These are phyloP conservation scores for Oryzias melastigma DNA, from an alignment of 2,113 vertebrate genomes.

Conservation along the genomic window DNA sequence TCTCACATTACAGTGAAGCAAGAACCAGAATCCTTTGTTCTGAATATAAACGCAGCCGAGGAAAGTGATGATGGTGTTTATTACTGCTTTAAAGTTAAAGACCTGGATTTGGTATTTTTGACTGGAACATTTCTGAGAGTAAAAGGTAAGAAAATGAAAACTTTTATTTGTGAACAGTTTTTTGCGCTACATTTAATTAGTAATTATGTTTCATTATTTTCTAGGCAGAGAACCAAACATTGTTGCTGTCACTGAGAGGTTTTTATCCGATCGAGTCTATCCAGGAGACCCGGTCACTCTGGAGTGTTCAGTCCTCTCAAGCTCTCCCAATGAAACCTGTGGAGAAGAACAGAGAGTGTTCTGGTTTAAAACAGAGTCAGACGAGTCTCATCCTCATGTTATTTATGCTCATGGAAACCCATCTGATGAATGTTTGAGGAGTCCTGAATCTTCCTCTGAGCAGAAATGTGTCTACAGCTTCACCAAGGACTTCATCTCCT, in stretches of 20 bases:
- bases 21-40: slow-evolving; percentile 27
- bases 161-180: background rate
- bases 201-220: background rate
- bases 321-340: slow-evolving; percentile 2
- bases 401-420: background rate
- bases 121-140: slow-evolving; percentile 6
- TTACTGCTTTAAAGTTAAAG: slow-evolving; percentile 3
- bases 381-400: background rate
- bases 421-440: fast-evolving
- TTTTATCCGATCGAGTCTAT: slow-evolving; percentile 2
- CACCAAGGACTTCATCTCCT: background rate
- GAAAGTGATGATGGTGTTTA: slow-evolving; percentile 33
- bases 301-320: slow-evolving; percentile 28
- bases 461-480: slow-evolving; percentile 23
- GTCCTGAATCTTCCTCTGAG: background rate
- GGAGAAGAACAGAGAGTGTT: slow-evolving; percentile 3
- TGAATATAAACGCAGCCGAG: slow-evolving; percentile 20
- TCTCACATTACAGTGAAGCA: slow-evolving; percentile 25
- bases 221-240: slow-evolving; percentile 3
- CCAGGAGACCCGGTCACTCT: slow-evolving; percentile 37
- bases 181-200: background rate
- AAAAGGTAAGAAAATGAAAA: slow-evolving; percentile 1
- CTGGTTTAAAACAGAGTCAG: slow-evolving; percentile 9
- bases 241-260: background rate
- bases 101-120: background rate